Conservation (phyloP, 2,888 invertebrate genomes). For the Ophioninae sp. region DNA sequence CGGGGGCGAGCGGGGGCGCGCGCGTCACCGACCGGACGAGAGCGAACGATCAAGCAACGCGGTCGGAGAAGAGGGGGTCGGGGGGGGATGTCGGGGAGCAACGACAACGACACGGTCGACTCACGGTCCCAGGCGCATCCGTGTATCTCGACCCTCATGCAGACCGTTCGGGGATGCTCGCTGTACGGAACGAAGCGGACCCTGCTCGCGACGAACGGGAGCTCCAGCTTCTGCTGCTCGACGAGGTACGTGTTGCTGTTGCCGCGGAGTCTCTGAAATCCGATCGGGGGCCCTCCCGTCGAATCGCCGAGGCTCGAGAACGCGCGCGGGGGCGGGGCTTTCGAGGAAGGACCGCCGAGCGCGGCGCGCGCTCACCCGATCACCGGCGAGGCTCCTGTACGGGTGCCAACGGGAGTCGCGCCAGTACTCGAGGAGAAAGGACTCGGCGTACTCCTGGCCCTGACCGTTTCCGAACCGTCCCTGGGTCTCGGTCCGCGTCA, state of each 20-base stretch:
- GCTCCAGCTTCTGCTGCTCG: conserved; percentile 87
- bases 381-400: conserved; percentile 90
- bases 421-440: conserved; percentile 92
- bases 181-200: conserved; percentile 95
- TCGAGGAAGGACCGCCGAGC: too few species aligned
- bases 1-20: too few species aligned
- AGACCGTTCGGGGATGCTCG: conserved; percentile 92
- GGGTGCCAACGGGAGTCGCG: conserved; percentile 88
- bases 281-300: too few species aligned
- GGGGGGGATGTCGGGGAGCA: too few species aligned
- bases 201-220: conserved; percentile 92
- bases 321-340: too few species aligned
- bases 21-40: too few species aligned
- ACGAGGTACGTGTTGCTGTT: conserved; percentile 90
- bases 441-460: conserved; percentile 93
- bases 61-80: too few species aligned
- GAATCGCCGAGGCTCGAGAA: too few species aligned
- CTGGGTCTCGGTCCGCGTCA: conserved; percentile 94
- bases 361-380: conserved; percentile 86
- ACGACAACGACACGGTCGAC: too few species aligned
- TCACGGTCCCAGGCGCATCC: conserved; percentile 92
- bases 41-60: too few species aligned
- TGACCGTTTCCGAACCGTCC: conserved; percentile 95
- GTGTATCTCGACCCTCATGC: conserved; percentile 95
- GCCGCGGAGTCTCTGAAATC: conserved; percentile 86